Base-by-base conservation (phyloP, 2,113 vertebrate genomes). In the Petrocephalus microphthalmus region DNA sequence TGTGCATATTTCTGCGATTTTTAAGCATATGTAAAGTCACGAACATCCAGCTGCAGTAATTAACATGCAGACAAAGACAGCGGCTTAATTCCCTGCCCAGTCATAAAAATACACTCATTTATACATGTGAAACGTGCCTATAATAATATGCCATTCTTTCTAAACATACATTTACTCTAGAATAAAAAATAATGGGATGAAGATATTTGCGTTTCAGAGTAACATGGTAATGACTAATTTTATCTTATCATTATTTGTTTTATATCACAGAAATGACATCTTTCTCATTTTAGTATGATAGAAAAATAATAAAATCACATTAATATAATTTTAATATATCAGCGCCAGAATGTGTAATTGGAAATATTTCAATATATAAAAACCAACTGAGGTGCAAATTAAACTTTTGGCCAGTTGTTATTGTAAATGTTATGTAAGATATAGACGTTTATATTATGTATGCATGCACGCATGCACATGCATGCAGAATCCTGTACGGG, bases 211-310 rank as follows among this genome's bases (percentile, higher is more conserved):
- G 22, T 83, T 83, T 83, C 37, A 45, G 37, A 83, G 81, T n/a
- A 3, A 22, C 81, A n/a, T 83, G 81, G 49, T 83, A 83, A 83
- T 83, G 42, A 83, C 81, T 45, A 49, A 83, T 83, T 83, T 83
- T 49, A 83, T 49, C 45, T 45, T 81, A 83, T 83, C 37, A 47
- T 83, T n/a, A 83, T 47, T 83, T 83, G 81, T 78, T 78, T 42
- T 78, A 33, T 42, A 42, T 37, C 33, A 7, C 17, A 42, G 33
- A 78, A 78, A 78, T 37, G 20, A 81, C 37, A 19, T 81, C 29
- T 47, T 83, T 83, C 45, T 83, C 81, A 83, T 83, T 49, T 83
- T 8, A 83, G 19, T 49, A 4, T 83, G 45, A 83, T 83, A 42
- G 22, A 83, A 83, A 49, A 83, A 83, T 45, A 83, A 83, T 47